A percentile compares a stretch with the other conserved stretches of the same genome.
These are phyloP conservation scores for Cephus pygmeus DNA, from an alignment of 2,888 invertebrate species.

Conservation along the genomic window DNA sequence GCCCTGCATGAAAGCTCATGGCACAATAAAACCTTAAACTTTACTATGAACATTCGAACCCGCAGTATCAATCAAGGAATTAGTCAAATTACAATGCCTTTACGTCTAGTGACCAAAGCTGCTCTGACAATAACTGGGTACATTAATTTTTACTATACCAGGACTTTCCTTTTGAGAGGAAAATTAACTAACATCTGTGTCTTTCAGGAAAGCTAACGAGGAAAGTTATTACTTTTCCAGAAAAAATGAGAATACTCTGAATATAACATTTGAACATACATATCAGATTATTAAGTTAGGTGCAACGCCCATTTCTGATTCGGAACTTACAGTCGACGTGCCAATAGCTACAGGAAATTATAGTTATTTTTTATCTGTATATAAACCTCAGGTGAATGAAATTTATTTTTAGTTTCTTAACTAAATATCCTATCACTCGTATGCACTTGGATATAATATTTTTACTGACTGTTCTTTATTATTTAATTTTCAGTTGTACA, in stretches of 20 bases:
- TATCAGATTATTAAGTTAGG: slow-evolving; percentile 49
- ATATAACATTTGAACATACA: slow-evolving; percentile 44
- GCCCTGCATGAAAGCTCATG: slow-evolving; percentile 30
- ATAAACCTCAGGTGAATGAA: slow-evolving; percentile 37
- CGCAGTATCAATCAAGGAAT: slow-evolving; percentile 37
- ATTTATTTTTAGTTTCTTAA: neutral
- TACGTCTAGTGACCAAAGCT: slow-evolving; percentile 37
- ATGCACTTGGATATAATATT: neutral
- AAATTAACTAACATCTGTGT: neutral
- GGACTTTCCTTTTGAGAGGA: neutral
- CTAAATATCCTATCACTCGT: neutral
- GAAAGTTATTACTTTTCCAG: slow-evolving; percentile 37
- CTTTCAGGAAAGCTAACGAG: slow-evolving; percentile 42
- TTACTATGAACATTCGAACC: slow-evolving; percentile 34
- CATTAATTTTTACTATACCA: slow-evolving; percentile 10
- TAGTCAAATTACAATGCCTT: slow-evolving; percentile 18
- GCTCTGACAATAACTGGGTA: slow-evolving; percentile 45
- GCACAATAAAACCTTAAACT: slow-evolving; percentile 15
- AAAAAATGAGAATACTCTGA: slow-evolving; percentile 23
- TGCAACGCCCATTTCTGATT: slow-evolving; percentile 38
- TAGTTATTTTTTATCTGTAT: slow-evolving; percentile 26
- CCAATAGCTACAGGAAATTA: slow-evolving; percentile 30
- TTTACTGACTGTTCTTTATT: neutral
- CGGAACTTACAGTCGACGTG: slow-evolving; percentile 35
- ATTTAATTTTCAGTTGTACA: slow-evolving; percentile 30